Percentiles rank a stretch among this genome's conserved stretches.
These are phyloP conservation scores for Halichondria panicea DNA, from an alignment of 37 sponge, comb jelly and placozoan genomes.

Conservation along the genomic window DNA sequence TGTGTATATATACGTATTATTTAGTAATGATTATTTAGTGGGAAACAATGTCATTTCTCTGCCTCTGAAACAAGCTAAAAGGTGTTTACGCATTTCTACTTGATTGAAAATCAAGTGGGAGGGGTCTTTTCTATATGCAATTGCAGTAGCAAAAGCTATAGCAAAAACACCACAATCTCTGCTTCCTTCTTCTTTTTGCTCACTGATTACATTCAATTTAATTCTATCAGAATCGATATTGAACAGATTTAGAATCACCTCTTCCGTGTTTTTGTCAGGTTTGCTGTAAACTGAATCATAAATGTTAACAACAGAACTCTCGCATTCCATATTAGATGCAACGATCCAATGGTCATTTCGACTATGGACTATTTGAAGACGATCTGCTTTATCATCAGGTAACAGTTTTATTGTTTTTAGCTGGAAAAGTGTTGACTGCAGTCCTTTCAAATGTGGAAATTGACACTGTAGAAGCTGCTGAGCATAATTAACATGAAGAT, in stretches of 20 bases:
- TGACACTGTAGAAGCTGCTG: neutral
- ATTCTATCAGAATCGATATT: neutral
- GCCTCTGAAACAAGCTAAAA: no score
- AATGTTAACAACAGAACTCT: neutral
- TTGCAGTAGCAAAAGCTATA: no score
- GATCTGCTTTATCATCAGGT: neutral
- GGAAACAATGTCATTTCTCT: no score
- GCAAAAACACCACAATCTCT: no score
- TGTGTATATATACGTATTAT: no score
- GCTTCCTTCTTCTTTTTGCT: no score
- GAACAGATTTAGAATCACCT: neutral
- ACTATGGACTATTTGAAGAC: no score
- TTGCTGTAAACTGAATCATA: neutral
- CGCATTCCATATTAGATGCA: neutral
- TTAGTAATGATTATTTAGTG: no score
- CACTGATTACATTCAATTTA: neutral
- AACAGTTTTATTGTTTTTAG: neutral
- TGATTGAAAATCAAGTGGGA: no score
- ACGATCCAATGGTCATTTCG: neutral
- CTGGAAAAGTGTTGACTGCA: neutral
- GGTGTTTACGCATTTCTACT: no score
- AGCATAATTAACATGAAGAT: neutral
- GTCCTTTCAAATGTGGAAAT: neutral
- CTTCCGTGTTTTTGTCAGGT: neutral
- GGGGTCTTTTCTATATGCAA: no score